These are phyloP conservation scores for Incurvaria masculella DNA, from an alignment of 2,888 invertebrate species.

Conservation along the genomic window DNA sequence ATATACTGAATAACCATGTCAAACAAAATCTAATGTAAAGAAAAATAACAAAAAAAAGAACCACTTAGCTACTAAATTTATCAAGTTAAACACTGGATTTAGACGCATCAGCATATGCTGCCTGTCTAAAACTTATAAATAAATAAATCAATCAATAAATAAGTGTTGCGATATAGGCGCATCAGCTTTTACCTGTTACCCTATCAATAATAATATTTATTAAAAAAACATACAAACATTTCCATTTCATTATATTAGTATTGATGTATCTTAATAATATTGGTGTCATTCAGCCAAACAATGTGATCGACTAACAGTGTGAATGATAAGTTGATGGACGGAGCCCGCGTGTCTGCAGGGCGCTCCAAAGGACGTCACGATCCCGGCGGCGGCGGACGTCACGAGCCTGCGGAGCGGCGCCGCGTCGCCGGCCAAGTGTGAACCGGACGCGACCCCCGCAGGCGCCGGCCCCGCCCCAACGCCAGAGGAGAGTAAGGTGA, in stretches of 20 bases:
- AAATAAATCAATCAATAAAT: too few relatives aligned
- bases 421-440: conserved; percentile 14
- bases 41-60: too few relatives aligned
- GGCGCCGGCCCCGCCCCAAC: conserved; percentile 11
- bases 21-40: too few relatives aligned
- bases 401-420: conserved; percentile 30
- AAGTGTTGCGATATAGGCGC: too few relatives aligned
- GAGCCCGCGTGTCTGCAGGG: conserved; percentile 36
- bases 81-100: too few relatives aligned
- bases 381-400: conserved; percentile 32
- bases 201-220: not conserved
- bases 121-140: too few relatives aligned
- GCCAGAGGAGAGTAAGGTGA: too few relatives aligned
- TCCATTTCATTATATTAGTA: not conserved
- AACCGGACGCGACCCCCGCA: conserved; percentile 15
- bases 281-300: not conserved
- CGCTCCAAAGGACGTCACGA: too few relatives aligned
- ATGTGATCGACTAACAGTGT: not conserved
- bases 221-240: not conserved
- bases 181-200: not conserved
- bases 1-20: too few relatives aligned
- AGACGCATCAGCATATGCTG: too few relatives aligned
- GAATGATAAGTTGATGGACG: conserved; percentile 23
- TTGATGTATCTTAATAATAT: not conserved
- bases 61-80: too few relatives aligned